Conservation (phyloP, 2,888 invertebrate genomes). For the Glaucopsyche alexis region DNA sequence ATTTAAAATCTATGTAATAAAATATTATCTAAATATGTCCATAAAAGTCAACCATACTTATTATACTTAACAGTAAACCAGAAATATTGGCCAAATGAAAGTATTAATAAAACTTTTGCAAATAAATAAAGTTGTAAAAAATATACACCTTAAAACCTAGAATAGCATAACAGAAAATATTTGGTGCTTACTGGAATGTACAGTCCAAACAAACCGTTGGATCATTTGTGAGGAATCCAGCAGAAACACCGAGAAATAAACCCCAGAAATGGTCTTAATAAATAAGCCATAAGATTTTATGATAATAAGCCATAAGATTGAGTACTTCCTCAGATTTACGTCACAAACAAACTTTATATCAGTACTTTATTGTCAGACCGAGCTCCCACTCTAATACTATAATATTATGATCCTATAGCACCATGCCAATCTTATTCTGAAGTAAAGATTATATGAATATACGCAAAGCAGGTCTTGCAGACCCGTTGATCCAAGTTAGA, state of each 20-base stretch:
- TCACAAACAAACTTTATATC: neutral
- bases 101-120: too few relatives aligned
- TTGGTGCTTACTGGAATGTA: neutral
- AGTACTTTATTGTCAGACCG: neutral
- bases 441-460: neutral
- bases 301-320: conserved; percentile 9
- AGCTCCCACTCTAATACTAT: neutral
- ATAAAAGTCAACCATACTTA: too few relatives aligned
- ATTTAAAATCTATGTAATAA: too few relatives aligned
- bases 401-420: neutral
- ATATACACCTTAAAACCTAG: too few relatives aligned
- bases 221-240: neutral
- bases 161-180: too few relatives aligned
- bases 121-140: too few relatives aligned
- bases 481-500: too few relatives aligned
- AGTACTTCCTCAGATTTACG: neutral
- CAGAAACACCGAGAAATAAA: neutral
- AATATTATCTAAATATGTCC: too few relatives aligned
- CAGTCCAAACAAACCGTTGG: neutral
- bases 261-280: neutral
- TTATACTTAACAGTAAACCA: too few relatives aligned
- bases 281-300: conserved; percentile 8
- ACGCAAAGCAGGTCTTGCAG: too few relatives aligned
- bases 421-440: neutral
- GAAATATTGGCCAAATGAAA: too few relatives aligned